phyloP scores from a whole-genome alignment of 2,797 vertebrate species.

The Prionace glauca region DNA sequence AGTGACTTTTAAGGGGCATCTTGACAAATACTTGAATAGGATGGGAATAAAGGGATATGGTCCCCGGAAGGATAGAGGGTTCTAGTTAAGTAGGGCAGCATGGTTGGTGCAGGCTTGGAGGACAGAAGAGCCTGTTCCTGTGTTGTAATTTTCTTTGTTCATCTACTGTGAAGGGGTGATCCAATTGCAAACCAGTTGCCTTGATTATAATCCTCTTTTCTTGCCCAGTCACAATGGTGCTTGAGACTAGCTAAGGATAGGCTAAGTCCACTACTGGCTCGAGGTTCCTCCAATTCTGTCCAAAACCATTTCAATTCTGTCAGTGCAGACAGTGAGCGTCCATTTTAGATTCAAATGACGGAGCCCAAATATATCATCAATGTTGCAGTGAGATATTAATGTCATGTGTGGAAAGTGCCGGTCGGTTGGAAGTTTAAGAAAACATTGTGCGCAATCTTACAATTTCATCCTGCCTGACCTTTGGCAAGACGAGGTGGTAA shows the following conservation, averaged over 20 bases:
- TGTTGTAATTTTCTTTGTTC: no score
- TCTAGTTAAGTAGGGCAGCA: no score
- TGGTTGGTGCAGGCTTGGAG: no score
- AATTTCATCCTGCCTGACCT: no score
- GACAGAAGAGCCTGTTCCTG: no score
- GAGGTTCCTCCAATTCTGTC: background rate
- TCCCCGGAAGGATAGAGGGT: no score
- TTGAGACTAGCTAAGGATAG: background rate
- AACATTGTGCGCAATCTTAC: no score
- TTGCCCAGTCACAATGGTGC: background rate
- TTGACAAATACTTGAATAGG: no score
- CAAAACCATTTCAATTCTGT: background rate
- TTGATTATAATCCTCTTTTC: background rate
- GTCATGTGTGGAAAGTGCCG: background rate
- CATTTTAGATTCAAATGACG: background rate
- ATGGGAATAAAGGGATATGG: no score
- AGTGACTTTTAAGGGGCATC: no score
- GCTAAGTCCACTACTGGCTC: background rate
- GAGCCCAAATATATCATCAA: background rate
- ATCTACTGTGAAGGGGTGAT: background rate
- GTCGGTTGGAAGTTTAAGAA: background rate
- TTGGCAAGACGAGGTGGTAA: no score
- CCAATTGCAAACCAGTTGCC: background rate
- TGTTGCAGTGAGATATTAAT: background rate
- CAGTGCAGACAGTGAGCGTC: background rate